Percentiles rank a stretch among this genome's conserved stretches.
phyloP scores from a whole-genome alignment of 2,113 vertebrate genomes.

The Natator depressus region DNA sequence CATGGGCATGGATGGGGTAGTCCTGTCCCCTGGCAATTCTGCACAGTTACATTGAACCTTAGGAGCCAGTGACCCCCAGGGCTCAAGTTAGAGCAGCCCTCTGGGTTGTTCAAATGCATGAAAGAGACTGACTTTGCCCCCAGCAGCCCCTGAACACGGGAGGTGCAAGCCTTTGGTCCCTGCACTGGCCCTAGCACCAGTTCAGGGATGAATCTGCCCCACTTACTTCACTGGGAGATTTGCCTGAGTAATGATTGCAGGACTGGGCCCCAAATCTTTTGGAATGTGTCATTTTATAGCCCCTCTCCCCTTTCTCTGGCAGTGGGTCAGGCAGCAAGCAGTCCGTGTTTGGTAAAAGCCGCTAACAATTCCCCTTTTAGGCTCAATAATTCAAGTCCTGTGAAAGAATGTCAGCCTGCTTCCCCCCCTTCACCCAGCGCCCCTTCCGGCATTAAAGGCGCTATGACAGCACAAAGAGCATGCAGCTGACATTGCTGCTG shows the following conservation, averaged over 20 bases:
- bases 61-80: not conserved
- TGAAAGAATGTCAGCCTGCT: not conserved
- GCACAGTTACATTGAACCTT: not conserved
- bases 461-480: not conserved
- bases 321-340: accelerated
- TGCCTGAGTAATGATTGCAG: not conserved
- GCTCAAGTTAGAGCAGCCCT: not conserved
- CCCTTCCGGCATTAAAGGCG: not conserved
- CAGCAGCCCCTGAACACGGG: not conserved
- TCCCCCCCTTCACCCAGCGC: not conserved
- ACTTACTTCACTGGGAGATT: not conserved
- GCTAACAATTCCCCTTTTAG: constrained; percentile 71
- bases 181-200: not conserved
- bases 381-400: constrained; percentile 20
- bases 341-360: constrained; percentile 74
- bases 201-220: not conserved
- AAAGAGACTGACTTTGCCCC: not conserved
- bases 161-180: not conserved
- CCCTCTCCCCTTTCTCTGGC: not conserved
- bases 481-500: not conserved
- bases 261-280: not conserved
- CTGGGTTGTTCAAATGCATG: not conserved
- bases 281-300: not conserved
- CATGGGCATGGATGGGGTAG: not conserved
- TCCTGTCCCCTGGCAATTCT: not conserved